phyloP scores from a whole-genome alignment of 2,888 invertebrate genomes.

The Hypomecis punctinalis region DNA sequence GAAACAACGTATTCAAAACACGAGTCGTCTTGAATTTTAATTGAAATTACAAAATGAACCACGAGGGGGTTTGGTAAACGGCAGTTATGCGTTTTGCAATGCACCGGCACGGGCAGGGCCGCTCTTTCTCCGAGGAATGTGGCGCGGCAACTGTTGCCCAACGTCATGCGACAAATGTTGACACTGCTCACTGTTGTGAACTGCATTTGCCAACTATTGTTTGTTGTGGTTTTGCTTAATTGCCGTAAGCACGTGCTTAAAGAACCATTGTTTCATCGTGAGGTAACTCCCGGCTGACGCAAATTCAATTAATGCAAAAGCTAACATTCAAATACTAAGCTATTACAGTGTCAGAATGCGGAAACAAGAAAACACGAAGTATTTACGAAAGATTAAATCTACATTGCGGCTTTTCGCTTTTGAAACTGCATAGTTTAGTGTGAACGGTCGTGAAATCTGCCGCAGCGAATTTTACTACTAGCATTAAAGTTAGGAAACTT shows the following conservation, averaged over 20 bases:
- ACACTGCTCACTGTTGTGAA: constrained; percentile 39
- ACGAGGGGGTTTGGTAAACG: constrained; percentile 66
- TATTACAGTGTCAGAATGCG: constrained; percentile 20
- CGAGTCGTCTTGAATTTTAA: constrained; percentile 72
- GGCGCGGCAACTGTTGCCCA: constrained; percentile 53
- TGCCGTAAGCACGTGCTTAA: constrained; percentile 48
- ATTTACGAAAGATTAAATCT: constrained; percentile 30
- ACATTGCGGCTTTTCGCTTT: constrained; percentile 28
- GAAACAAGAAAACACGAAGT: constrained; percentile 23
- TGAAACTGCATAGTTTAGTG: constrained; percentile 21
- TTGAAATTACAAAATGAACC: constrained; percentile 71
- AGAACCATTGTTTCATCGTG: constrained; percentile 38
- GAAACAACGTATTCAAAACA: constrained; percentile 59
- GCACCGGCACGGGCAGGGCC: constrained; percentile 65
- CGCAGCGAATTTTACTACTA: constrained; percentile 13
- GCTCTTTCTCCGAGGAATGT: constrained; percentile 75
- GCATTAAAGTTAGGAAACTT: constrained; percentile 17
- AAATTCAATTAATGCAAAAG: constrained; percentile 29
- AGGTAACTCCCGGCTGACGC: constrained; percentile 34
- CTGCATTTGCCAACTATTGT: constrained; percentile 49
- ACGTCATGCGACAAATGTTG: constrained; percentile 45
- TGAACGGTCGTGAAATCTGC: constrained; percentile 20
- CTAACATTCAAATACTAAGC: constrained; percentile 19
- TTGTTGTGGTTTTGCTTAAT: constrained; percentile 34
- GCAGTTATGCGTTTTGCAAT: constrained; percentile 68